Base-by-base conservation (phyloP, 2,888 invertebrate species). In the Cephus runcator region DNA sequence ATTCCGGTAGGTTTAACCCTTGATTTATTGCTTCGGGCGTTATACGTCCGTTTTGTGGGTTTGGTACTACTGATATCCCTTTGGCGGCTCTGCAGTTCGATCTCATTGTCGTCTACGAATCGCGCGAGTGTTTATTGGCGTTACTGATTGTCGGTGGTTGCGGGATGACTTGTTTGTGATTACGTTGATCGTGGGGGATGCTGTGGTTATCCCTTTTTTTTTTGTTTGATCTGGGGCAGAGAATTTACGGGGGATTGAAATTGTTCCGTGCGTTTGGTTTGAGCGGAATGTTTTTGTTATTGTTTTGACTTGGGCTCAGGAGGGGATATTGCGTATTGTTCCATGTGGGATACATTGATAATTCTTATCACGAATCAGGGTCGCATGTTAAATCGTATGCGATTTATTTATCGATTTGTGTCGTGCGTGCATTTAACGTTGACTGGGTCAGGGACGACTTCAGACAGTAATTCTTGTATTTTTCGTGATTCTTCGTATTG, bases 1-100 rank as follows among this genome's bases (percentile, higher is more conserved):
- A 85, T 86, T 87, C 88, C 81, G 90, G 90, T 90, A 88, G 56
- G 56, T 56, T 56, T 56, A 56, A 56, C 23, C 56, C 23, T 23
- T 56, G 56, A 56, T 56, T 56, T 56, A 56, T 23, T 56, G 56
- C 56, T 23, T 23, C 56, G 23, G 56, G 1, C 9, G 23, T 56
- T 56, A 9, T 56, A 23, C 56, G 9, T 56, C 15, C 56, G 23
- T 56, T 56, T 35, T 35, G 35, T 35, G 35, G 56, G 56, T 23
- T 23, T 23, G 56, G 56, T 23, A 23, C 23, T 9, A 6, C 56
- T 9, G 56, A 23, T 56, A 56, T 56, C 23, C 40, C 36, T 36
- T 56, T 56, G 56, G 23, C 0, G 56, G 56, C 1, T 9, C 23
- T 23, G 56, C 9, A 23, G 9, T 23, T 56, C 56, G 56, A 56